Base-by-base conservation (phyloP, 2,113 vertebrate genomes). In the Notiomystis cincta region DNA sequence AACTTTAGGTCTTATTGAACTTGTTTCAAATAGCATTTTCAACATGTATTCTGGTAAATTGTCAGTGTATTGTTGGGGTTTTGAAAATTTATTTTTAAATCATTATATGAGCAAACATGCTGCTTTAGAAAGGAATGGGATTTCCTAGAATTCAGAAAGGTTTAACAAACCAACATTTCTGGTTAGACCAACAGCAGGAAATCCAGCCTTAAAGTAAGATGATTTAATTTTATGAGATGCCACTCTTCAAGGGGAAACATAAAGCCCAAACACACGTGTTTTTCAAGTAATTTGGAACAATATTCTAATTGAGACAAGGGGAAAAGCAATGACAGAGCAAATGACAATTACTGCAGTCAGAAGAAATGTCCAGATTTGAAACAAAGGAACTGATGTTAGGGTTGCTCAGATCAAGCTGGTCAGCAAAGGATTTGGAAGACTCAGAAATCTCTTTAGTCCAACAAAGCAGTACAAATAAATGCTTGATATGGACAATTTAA, bases 1-100 rank as follows among this genome's bases (percentile, higher is more conserved):
- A 97, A 96, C 87, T 93, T 81, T 57, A 67, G 25, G 40, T 61
- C 77, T 95, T 78, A 86, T 8, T 82, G 87, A 84, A 84, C 30
- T 81, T 85, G 65, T 79, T 96, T 90, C 73, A 91, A 93, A 90
- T 31, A 92, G 73, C 67, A 86, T 79, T 92, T 94, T 58, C 85
- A 86, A 72, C 37, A 78, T 48, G 23, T 45, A 60, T 61, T 90
- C 77, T 67, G 48, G 37, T 44, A 90, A 62, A 31, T 53, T 90
- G 45, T 61, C 71, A 84, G 24, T 12, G 7, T 42, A 33, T 53
- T 60, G 42, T 10, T 44, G 35, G 12, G n/a, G 20, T 6, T 42
- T 77, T 50, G 2, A 25, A 47, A 66, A 33, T 44, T 64, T 71
- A 42, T 58, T 89, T 79, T 56, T 4, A 28, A 81, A 53, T 56